phyloP scores from a whole-genome alignment of 2,888 invertebrate species.

The Ligdia adustata region DNA sequence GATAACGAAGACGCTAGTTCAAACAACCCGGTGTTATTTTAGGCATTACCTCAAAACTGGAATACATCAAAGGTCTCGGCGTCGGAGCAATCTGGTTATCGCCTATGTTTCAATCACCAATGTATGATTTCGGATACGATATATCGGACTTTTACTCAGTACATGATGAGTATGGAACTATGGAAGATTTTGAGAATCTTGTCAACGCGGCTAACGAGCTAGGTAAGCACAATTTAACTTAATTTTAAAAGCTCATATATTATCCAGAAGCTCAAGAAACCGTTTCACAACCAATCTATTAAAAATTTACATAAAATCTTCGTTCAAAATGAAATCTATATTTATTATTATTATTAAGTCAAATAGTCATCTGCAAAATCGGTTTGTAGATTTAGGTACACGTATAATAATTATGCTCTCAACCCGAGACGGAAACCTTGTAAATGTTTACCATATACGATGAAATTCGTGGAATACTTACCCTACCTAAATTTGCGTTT shows the following conservation, averaged over 20 bases:
- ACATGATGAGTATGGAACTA: conserved; percentile 88
- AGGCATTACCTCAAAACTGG: conserved; percentile 85
- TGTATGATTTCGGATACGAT: conserved; percentile 93
- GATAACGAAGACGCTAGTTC: conserved; percentile 2
- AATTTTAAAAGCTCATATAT: no score
- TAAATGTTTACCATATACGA: conserved; percentile 8
- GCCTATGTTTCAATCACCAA: conserved; percentile 89
- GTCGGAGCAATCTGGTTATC: conserved; percentile 89
- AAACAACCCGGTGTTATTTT: conserved; percentile 26
- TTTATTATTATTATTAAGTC: no score
- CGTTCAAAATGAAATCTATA: no score
- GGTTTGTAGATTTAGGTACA: neutral
- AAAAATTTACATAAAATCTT: no score
- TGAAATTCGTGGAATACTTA: conserved; percentile 7
- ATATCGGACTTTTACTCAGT: conserved; percentile 88
- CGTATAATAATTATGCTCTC: neutral
- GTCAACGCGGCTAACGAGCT: conserved; percentile 74
- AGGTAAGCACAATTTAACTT: no score
- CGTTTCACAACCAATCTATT: no score
- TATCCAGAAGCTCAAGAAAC: no score
- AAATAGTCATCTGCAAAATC: no score
- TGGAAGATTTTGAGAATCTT: conserved; percentile 87
- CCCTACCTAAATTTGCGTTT: conserved; percentile 14
- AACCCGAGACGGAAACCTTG: neutral
- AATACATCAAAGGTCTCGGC: conserved; percentile 87